Evolutionary conservation across 1,140 invertebrate species (phyloP).

Genomic region (Apocrypta bakeri): DNA sequence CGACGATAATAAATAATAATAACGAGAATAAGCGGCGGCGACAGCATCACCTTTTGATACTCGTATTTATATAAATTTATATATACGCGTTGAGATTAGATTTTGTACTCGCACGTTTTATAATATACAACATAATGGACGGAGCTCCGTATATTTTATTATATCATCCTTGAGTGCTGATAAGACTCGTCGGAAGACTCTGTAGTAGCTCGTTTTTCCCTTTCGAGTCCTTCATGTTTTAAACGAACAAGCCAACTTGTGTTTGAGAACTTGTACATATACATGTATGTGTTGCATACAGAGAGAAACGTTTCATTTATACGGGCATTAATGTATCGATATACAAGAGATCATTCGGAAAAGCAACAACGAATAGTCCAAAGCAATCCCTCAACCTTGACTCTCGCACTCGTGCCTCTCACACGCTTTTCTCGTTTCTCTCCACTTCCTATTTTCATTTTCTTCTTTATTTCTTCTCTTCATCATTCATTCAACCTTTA

Average conservation of each 20-base stretch:
- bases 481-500: background rate
- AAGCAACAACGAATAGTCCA: background rate
- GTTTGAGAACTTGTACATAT: background rate
- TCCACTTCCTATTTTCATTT: background rate
- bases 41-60: slow-evolving; percentile 62
- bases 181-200: slow-evolving; percentile 1
- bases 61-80: slow-evolving; percentile 70
- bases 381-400: background rate
- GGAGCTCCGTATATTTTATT: slow-evolving; percentile 42
- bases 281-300: background rate
- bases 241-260: background rate
- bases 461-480: background rate
- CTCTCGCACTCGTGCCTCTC: background rate
- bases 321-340: slow-evolving; percentile 10
- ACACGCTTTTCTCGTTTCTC: background rate
- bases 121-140: slow-evolving; percentile 19
- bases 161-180: background rate
- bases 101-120: slow-evolving; percentile 40
- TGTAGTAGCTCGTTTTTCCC: slow-evolving; percentile 27
- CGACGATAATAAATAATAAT: slow-evolving; percentile 56
- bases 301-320: background rate
- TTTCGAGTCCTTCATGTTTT: background rate
- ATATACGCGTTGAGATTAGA: slow-evolving; percentile 60
- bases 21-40: slow-evolving; percentile 49
- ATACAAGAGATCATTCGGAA: background rate